phyloP scores from a whole-genome alignment of 2,113 vertebrate genomes.

The Pseudopodoces humilis region DNA sequence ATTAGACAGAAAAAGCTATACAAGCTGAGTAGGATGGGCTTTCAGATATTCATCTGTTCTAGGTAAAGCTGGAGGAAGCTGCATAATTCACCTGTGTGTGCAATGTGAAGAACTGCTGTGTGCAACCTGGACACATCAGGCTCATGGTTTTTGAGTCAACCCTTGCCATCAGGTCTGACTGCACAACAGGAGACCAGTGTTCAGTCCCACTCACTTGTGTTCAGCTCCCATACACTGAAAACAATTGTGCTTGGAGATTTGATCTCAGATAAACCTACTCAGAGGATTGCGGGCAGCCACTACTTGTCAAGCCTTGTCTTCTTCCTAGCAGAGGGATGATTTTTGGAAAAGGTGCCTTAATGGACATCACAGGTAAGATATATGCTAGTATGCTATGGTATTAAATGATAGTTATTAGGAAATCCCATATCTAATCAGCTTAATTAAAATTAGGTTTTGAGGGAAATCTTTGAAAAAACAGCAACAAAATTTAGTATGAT shows the following conservation, averaged over 20 bases:
- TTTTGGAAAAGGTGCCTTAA: neutral
- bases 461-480: neutral
- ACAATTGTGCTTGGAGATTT: neutral
- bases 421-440: neutral
- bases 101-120: neutral
- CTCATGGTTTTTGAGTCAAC: neutral
- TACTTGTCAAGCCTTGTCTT: conserved; percentile 9
- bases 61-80: neutral
- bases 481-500: neutral
- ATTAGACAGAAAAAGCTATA: neutral
- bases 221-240: neutral
- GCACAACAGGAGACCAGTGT: neutral
- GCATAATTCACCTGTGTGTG: neutral
- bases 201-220: neutral
- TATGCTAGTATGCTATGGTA: neutral
- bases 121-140: neutral
- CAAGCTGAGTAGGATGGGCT: neutral
- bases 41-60: neutral
- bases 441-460: neutral
- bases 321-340: neutral
- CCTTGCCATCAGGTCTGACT: neutral
- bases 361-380: neutral
- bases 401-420: neutral
- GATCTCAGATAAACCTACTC: neutral
- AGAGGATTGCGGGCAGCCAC: neutral